phyloP scores from a whole-genome alignment of 2,888 invertebrate genomes.

The Crocallis elinguaria region DNA sequence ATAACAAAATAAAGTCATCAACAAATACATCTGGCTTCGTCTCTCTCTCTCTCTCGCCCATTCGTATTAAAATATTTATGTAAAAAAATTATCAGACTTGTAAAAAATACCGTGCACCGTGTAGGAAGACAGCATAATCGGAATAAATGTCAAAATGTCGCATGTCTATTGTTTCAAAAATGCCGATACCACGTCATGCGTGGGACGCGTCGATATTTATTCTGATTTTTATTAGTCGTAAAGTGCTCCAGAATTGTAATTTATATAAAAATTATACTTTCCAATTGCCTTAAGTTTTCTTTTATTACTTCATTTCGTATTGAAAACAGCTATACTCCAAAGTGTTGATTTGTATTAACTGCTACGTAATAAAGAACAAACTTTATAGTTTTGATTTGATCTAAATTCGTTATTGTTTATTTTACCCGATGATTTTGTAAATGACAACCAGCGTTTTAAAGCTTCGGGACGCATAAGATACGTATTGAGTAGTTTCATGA shows the following conservation, averaged over 20 bases:
- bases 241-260: constrained; percentile 39
- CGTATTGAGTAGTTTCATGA: constrained; percentile 1
- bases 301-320: constrained; percentile 48
- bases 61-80: constrained; percentile 16
- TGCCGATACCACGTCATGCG: constrained; percentile 36
- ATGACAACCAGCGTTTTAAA: constrained; percentile 16
- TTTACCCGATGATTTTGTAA: constrained; percentile 26
- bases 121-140: constrained; percentile 33
- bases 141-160: constrained; percentile 43
- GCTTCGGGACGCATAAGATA: neutral
- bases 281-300: constrained; percentile 39
- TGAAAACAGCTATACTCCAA: constrained; percentile 33
- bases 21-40: constrained; percentile 4
- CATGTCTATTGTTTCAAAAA: constrained; percentile 46
- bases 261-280: constrained; percentile 44
- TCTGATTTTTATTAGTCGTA: constrained; percentile 51
- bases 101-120: constrained; percentile 16
- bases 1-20: constrained; percentile 9
- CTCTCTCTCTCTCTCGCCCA: constrained; percentile 6
- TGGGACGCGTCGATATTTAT: constrained; percentile 47
- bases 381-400: constrained; percentile 31
- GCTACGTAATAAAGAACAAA: constrained; percentile 29
- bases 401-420: constrained; percentile 26
- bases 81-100: constrained; percentile 13
- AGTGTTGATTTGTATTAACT: constrained; percentile 38